Conservation (phyloP, 2,888 invertebrate genomes). For the Agelastica alni region DNA sequence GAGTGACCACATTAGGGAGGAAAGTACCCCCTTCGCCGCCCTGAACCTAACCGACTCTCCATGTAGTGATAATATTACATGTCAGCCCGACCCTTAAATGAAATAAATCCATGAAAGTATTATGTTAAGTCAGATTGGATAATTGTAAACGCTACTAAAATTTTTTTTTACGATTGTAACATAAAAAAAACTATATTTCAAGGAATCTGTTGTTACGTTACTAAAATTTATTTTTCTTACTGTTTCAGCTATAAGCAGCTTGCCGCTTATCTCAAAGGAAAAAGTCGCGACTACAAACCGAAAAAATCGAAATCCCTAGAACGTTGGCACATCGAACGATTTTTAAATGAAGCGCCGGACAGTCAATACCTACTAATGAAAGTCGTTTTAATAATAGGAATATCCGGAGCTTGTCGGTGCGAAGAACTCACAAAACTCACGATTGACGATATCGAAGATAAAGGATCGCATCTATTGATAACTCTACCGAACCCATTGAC, state of each 20-base stretch:
- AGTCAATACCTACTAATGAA: conserved; percentile 15
- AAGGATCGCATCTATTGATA: conserved; percentile 13
- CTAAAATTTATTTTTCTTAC: not conserved
- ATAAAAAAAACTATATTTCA: too few species aligned
- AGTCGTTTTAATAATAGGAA: conserved; percentile 28
- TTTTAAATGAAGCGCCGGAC: conserved; percentile 13
- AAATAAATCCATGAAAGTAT: not conserved
- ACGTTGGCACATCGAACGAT: conserved; percentile 11
- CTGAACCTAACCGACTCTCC: too few species aligned
- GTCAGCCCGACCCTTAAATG: not conserved
- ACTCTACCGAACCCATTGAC: conserved; percentile 26
- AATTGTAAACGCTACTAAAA: too few species aligned
- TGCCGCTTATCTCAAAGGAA: conserved; percentile 8
- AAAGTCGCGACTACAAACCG: conserved; percentile 8
- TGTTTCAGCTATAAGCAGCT: conserved; percentile 1
- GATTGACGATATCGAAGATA: conserved; percentile 29
- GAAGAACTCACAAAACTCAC: conserved; percentile 32
- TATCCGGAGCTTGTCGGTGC: conserved; percentile 32
- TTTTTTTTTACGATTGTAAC: too few species aligned
- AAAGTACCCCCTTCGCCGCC: too few species aligned
- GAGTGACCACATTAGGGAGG: too few species aligned
- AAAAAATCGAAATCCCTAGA: conserved; percentile 12
- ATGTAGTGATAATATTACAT: too few species aligned
- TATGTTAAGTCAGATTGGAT: too few species aligned
- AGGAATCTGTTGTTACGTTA: too few species aligned